Evolutionary conservation across 2,113 vertebrate species (phyloP).

Genomic region (Bubo blakistoni): DNA sequence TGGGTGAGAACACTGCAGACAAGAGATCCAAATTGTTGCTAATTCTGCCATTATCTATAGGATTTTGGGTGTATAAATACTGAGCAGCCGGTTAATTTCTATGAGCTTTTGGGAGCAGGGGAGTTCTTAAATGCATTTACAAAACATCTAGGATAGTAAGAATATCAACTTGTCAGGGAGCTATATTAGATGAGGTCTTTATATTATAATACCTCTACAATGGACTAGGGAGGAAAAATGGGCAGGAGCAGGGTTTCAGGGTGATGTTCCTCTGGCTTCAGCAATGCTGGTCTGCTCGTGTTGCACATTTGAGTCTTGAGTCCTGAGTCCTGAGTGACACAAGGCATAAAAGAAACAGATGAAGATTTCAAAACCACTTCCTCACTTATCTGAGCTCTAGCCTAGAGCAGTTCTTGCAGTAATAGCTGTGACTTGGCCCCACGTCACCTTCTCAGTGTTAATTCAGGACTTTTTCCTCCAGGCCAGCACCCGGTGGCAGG

Average conservation of each 20-base stretch:
- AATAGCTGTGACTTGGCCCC: not conserved
- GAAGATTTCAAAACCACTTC: not conserved
- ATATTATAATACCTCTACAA: not conserved
- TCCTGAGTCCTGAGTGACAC: not conserved
- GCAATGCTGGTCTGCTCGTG: not conserved
- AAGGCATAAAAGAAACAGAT: not conserved
- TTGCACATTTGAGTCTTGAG: fast-evolving
- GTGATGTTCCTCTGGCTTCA: not conserved
- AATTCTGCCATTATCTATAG: not conserved
- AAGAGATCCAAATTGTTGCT: not conserved
- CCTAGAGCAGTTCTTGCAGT: not conserved
- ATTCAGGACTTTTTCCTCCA: not conserved
- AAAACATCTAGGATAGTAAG: not conserved
- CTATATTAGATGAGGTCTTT: not conserved
- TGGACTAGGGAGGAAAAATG: not conserved
- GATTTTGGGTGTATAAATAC: not conserved
- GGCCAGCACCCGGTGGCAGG: not conserved
- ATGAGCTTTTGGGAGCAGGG: not conserved
- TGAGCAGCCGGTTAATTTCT: not conserved
- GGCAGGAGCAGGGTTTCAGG: not conserved
- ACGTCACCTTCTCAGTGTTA: not conserved
- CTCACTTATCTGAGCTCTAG: not conserved
- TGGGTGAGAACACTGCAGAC: not conserved
- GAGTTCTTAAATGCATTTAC: not conserved
- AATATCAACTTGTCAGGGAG: not conserved